Conservation (phyloP, 2,113 vertebrate genomes). For the Globicephala melas region DNA sequence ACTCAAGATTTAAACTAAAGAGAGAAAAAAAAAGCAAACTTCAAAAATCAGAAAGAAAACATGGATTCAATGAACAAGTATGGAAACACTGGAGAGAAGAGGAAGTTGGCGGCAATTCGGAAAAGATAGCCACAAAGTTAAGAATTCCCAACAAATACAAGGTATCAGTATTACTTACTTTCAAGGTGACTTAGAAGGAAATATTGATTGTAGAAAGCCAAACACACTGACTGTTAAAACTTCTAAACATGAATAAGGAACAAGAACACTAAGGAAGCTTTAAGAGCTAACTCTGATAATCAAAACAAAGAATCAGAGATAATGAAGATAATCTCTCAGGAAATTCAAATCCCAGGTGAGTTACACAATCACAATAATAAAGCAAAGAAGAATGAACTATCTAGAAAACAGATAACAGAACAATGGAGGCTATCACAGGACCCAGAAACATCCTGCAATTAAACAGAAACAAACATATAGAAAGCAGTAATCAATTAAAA, state of each 20-base stretch:
- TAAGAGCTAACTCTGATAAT: not conserved
- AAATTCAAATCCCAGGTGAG: not conserved
- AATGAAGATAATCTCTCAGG: not conserved
- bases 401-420: not conserved
- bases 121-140: not conserved
- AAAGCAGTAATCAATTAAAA: not conserved
- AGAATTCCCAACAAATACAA: not conserved
- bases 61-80: not conserved
- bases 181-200: slow-evolving; percentile 1
- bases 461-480: not conserved
- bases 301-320: not conserved
- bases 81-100: not conserved
- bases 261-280: not conserved
- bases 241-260: not conserved
- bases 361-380: not conserved
- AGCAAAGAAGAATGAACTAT: not conserved
- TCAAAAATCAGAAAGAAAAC: not conserved
- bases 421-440: not conserved
- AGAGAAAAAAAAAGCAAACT: not conserved
- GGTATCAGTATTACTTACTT: not conserved
- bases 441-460: not conserved
- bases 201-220: not conserved
- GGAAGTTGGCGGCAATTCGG: not conserved
- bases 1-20: not conserved
- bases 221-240: not conserved